These are phyloP conservation scores for Bucco capensis DNA, from an alignment of 2,113 vertebrate species.

Conservation along the genomic window DNA sequence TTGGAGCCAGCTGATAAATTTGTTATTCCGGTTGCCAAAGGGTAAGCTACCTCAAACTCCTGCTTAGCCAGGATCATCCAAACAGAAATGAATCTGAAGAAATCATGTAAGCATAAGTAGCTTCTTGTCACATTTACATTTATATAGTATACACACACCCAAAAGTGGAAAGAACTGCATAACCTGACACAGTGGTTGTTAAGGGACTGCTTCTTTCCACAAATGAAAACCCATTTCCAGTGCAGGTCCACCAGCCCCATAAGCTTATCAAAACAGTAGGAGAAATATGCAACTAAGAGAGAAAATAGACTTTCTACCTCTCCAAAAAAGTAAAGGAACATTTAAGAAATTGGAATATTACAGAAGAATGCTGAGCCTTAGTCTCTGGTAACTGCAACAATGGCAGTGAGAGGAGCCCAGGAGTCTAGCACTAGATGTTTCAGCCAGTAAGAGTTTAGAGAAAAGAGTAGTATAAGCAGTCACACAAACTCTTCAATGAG, in stretches of 20 bases:
- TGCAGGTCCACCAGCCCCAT: not conserved
- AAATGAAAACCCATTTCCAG: not conserved
- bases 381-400: not conserved
- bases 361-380: accelerated
- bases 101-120: not conserved
- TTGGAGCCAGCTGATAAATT: not conserved
- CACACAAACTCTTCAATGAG: not conserved
- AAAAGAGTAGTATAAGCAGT: not conserved
- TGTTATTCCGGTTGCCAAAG: not conserved
- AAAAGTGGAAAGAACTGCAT: not conserved
- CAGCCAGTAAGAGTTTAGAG: not conserved
- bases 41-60: not conserved
- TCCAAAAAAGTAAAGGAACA: not conserved
- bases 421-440: not conserved
- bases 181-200: not conserved
- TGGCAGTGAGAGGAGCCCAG: accelerated
- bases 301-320: not conserved
- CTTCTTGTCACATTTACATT: not conserved
- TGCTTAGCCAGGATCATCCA: not conserved
- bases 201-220: not conserved
- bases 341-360: not conserved
- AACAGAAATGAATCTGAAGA: not conserved
- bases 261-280: not conserved
- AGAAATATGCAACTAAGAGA: not conserved
- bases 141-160: not conserved